phyloP scores from a whole-genome alignment of 2,113 vertebrate species.

The Indicator maculatus region DNA sequence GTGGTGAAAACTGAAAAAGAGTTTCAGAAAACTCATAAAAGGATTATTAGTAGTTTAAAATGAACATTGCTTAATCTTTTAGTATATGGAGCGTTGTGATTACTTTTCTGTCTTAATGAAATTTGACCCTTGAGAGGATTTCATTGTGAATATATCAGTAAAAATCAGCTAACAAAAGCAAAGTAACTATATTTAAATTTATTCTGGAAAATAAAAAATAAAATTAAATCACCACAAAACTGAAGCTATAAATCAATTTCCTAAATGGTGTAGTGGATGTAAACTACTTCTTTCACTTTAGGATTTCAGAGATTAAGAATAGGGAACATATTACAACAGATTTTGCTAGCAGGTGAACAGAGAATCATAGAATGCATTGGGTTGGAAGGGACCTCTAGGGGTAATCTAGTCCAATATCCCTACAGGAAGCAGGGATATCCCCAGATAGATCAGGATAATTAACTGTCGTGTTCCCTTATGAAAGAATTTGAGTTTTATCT shows the following conservation, averaged over 20 bases:
- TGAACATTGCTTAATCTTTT: not conserved
- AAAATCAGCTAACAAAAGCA: not conserved
- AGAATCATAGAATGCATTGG: too few relatives aligned
- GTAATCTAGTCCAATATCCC: too few relatives aligned
- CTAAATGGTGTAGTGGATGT: not conserved
- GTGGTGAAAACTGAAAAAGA: not conserved
- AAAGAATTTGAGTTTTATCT: not conserved
- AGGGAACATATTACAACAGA: not conserved
- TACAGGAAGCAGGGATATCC: too few relatives aligned
- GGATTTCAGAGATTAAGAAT: not conserved
- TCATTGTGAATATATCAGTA: not conserved
- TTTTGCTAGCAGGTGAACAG: not conserved
- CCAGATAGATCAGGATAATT: not conserved
- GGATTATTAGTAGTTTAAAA: not conserved
- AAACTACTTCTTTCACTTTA: not conserved
- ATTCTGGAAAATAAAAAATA: not conserved
- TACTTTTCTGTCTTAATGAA: not conserved
- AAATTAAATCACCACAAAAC: not conserved
- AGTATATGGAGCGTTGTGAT: not conserved
- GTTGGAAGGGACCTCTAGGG: too few relatives aligned
- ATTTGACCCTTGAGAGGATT: not conserved
- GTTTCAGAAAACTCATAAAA: not conserved
- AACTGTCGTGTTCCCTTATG: not conserved
- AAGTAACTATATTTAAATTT: not conserved
- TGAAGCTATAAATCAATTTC: not conserved